phyloP scores from a whole-genome alignment of 2,797 vertebrate species.

The Ctenopoma multispine region DNA sequence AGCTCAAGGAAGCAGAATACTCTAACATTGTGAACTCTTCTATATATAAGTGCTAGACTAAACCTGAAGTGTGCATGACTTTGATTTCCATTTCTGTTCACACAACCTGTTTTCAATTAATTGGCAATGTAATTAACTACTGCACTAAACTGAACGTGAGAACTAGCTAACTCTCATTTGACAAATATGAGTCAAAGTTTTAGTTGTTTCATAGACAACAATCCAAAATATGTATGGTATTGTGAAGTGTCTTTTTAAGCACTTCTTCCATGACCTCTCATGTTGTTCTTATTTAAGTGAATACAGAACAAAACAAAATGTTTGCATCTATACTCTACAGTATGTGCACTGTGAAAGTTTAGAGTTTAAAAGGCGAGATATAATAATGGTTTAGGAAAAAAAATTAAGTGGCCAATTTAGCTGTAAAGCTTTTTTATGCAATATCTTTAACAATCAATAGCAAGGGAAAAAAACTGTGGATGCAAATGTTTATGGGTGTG shows the following conservation, averaged over 20 bases:
- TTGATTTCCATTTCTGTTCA: conserved; percentile 45
- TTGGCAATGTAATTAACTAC: conserved; percentile 30
- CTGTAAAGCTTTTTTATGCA: conserved; percentile 31
- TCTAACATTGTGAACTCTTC: conserved; percentile 49
- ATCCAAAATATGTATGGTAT: conserved; percentile 10
- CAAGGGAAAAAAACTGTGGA: conserved; percentile 29
- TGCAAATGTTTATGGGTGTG: conserved; percentile 62
- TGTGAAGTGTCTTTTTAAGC: conserved; percentile 14
- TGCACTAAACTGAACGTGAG: conserved; percentile 24
- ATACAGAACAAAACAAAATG: conserved; percentile 22
- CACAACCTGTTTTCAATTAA: conserved; percentile 40
- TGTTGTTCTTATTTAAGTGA: conserved; percentile 19
- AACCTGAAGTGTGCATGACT: conserved; percentile 49
- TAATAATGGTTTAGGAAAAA: conserved; percentile 24
- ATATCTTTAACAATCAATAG: conserved; percentile 41
- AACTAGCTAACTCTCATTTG: conserved; percentile 30
- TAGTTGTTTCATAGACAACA: conserved; percentile 18
- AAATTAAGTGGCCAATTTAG: conserved; percentile 25
- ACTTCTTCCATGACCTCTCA: conserved; percentile 14
- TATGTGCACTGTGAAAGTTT: conserved; percentile 28
- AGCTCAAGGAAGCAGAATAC: conserved; percentile 49
- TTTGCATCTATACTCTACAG: conserved; percentile 24
- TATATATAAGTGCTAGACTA: conserved; percentile 63
- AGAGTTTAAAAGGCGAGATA: not conserved
- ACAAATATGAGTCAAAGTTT: conserved; percentile 35